Evolutionary conservation across 2,113 vertebrate genomes (phyloP).

Genomic region (Cyprinodon brontotheroides): DNA sequence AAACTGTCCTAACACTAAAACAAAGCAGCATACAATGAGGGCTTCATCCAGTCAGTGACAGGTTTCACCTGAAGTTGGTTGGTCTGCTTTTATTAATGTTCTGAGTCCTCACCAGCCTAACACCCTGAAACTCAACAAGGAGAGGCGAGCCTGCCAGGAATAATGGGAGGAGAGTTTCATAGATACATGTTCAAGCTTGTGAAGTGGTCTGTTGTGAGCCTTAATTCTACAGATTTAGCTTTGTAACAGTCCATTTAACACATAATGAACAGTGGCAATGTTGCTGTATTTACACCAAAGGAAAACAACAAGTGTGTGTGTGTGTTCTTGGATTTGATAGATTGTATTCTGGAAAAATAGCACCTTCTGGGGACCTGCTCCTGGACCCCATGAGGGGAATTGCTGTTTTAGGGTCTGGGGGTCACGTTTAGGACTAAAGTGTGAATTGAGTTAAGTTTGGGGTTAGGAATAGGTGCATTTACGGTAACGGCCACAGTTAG

Average conservation of each 20-base stretch:
- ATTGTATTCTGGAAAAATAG: not conserved
- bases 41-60: not conserved
- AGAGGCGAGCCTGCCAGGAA: conserved; percentile 42
- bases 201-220: conserved; percentile 23
- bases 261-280: not conserved
- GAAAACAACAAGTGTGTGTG: not conserved
- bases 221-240: conserved; percentile 37
- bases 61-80: conserved; percentile 17
- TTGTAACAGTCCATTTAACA: conserved; percentile 38
- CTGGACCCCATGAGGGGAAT: too few relatives aligned
- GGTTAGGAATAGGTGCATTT: too few relatives aligned
- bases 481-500: too few relatives aligned
- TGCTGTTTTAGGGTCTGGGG: too few relatives aligned
- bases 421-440: too few relatives aligned
- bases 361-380: too few relatives aligned
- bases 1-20: not conserved
- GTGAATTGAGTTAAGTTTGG: too few relatives aligned
- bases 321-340: not conserved
- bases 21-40: not conserved
- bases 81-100: conserved; percentile 44
- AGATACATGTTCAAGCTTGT: conserved; percentile 59
- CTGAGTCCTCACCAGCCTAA: conserved; percentile 51
- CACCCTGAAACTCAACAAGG: conserved; percentile 63
- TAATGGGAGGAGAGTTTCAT: conserved; percentile 34
- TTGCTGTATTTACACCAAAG: not conserved